phyloP scores from a whole-genome alignment of 2,797 vertebrate species.

The Huso huso region DNA sequence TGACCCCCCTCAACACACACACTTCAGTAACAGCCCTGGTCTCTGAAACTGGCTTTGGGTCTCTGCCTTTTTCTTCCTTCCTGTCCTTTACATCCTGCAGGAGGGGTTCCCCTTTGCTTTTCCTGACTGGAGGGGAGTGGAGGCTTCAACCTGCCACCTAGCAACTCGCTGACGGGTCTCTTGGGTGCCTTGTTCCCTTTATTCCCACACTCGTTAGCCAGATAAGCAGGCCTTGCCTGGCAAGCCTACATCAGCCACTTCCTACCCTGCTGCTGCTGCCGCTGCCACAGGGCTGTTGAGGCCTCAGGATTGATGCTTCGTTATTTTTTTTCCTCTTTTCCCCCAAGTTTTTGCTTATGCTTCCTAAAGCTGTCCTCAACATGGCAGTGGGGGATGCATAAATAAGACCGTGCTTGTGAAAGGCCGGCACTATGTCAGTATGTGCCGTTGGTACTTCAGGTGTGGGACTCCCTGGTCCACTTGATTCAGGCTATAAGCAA shows the following conservation, averaged over 20 bases:
- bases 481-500: too few species aligned
- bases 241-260: neutral
- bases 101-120: slow-evolving; percentile 19
- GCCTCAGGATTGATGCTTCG: neutral
- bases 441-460: too few species aligned
- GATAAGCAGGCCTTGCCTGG: slow-evolving; percentile 9
- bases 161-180: slow-evolving; percentile 17
- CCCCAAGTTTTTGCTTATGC: neutral
- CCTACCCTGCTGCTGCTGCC: neutral
- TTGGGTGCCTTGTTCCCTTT: slow-evolving; percentile 14
- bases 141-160: slow-evolving; percentile 21
- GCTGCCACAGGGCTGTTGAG: neutral
- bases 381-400: too few species aligned
- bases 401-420: too few species aligned
- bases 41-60: slow-evolving; percentile 27
- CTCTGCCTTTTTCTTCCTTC: slow-evolving; percentile 12
- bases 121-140: slow-evolving; percentile 8
- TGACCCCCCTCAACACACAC: slow-evolving; percentile 9
- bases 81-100: neutral
- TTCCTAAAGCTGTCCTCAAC: too few species aligned
- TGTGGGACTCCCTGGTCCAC: too few species aligned
- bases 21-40: slow-evolving; percentile 18
- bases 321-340: neutral
- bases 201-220: slow-evolving; percentile 24
- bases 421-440: too few species aligned